Base-by-base conservation (phyloP, 2,113 vertebrate species). In the Megatriorchis doriae region DNA sequence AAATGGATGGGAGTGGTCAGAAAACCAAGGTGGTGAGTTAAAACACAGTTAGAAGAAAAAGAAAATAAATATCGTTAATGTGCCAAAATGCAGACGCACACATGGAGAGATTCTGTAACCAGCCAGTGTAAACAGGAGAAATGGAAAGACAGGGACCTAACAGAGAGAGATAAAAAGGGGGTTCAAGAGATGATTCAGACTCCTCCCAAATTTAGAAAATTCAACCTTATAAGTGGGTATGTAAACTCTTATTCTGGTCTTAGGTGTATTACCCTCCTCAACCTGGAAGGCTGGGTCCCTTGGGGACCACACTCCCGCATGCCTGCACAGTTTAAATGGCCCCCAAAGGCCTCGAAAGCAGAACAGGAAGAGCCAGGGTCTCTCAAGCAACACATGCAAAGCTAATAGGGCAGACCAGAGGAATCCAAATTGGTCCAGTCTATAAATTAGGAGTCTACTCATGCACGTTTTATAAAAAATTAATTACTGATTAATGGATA, bases 1-100 rank as follows among this genome's bases (percentile, higher is more conserved):
- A 26, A 66, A 65, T 1, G 26, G 4, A 2, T 62, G 56, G 42
- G 79, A 75, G n/a, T 0, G 10, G 0, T 25, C 61, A 72, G 78
- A 55, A 65, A 82, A 12, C 13, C 0, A 4, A 77, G 18, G 36
- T 31, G 23, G 16, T 11, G 62, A 56, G 62, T 38, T 25, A 45
- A 71, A 82, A 36, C 6, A 47, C 16, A 18, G 17, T 16, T 31
- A 59, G 52, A 59, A 38, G 62, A 14, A 66, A 75, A 92, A 53
- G 20, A n/a, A 63, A 45, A 53, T 7, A 40, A 6, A 47, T 34
- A 18, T 42, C 16, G 31, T 78, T 11, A 2, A 34, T 5, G 26
- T 63, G 32, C 61, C 36, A 32, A 74, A 71, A 40, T 17, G 29
- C 36, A 81, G 78, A 23, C 20, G 31, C 18, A 16, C 9, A 18